These are phyloP conservation scores for Chrosomus eos DNA, from an alignment of 2,797 vertebrate species.

Conservation along the genomic window DNA sequence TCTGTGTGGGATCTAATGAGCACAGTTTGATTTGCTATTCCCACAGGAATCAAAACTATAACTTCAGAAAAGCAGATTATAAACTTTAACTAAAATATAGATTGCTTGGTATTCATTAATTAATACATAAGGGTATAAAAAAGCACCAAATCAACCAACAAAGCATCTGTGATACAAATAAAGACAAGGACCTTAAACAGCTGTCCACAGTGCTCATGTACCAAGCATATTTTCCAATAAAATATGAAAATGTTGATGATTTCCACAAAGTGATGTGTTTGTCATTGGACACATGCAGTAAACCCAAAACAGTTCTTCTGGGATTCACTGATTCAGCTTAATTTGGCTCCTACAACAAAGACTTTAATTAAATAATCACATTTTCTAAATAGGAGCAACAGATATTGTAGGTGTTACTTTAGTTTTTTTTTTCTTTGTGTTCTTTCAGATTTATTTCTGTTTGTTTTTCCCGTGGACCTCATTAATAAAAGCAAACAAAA, in stretches of 20 bases:
- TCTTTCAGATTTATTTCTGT: neutral
- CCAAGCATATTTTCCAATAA: neutral
- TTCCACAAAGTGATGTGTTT: neutral
- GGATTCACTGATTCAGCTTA: neutral
- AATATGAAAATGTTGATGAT: conserved; percentile 4
- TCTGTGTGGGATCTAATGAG: neutral
- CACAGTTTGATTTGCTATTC: neutral
- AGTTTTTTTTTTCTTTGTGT: neutral
- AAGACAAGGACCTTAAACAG: neutral
- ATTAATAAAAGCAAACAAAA: conserved; percentile 43
- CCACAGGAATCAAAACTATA: neutral
- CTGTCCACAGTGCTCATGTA: neutral
- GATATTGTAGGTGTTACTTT: neutral
- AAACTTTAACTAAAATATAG: neutral
- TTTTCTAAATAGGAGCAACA: neutral
- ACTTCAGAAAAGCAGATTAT: neutral
- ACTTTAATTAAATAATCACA: conserved; percentile 13
- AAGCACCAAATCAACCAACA: neutral
- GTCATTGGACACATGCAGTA: neutral
- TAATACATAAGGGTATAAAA: neutral
- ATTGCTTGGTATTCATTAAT: neutral
- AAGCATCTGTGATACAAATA: conserved; percentile 7
- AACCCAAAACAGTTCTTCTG: neutral
- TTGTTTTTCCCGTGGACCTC: neutral
- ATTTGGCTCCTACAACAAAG: conserved; percentile 8